Base-by-base conservation (phyloP, 2,888 invertebrate genomes). In the Drosophila paramelanica region DNA sequence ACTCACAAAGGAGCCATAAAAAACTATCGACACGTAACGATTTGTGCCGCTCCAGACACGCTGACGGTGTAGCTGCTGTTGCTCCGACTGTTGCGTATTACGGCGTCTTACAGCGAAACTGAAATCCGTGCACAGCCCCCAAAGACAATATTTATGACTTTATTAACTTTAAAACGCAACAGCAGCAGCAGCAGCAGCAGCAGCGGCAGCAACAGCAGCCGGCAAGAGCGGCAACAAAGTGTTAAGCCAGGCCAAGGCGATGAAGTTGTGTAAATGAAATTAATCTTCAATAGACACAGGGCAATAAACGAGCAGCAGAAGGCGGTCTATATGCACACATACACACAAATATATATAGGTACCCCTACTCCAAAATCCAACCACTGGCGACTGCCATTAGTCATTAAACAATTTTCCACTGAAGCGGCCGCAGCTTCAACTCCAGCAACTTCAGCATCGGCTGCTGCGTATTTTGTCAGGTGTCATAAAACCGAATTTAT, bases 401-500 rank as follows among this genome's bases (percentile, higher is more conserved):
- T 84, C 84, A 84, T 84, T 88, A 84, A 87, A 87, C 68, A 88
- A 84, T 78, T 81, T 83, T 87, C 81, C 75, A 81, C 52, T 81
- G 84, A 83, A 84, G 84, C 82, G 42, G 72, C 87, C 87, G 84
- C 80, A 52, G 56, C 67, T 45, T 25, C 51, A 69, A 50, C 66
- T 53, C 56, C 46, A 25, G 51, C 73, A 51, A 64, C 80, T 53
- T 49, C 67, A 56, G 53, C 68, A 65, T 58, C 51, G 55, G 66
- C 79, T 80, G 87, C 81, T 75, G 79, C 78, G 82, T 90, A 91
- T 90, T 91, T 90, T 90, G 90, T 91, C 90, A 91, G 91, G 91
- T 90, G 90, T 90, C 91, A 90, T 90, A 91, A 91, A 89, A 78
- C 71, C 78, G 80, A 89, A 91, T 90, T 90, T 90, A 90, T 90